Conservation (phyloP, 2,797 vertebrate genomes). For the Crenichthys baileyi region DNA sequence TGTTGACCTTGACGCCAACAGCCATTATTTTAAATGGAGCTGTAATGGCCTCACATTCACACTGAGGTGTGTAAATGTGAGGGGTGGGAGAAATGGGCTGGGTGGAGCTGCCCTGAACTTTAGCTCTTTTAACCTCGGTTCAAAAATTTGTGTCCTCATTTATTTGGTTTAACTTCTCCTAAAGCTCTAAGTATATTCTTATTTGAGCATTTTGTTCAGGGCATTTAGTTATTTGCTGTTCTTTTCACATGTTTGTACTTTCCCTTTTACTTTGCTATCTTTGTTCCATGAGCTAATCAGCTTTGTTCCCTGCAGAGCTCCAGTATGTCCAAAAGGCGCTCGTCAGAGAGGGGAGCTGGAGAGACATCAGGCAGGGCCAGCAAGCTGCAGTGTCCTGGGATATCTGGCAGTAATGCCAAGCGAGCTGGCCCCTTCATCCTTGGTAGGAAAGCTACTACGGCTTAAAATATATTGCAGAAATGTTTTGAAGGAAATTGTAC, state of each 20-base stretch:
- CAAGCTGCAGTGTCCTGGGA: conserved; percentile 93
- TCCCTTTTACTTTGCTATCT: conserved; percentile 42
- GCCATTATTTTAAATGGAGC: conserved; percentile 74
- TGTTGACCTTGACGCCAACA: conserved; percentile 68
- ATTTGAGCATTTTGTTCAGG: conserved; percentile 3
- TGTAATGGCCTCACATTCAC: conserved; percentile 77
- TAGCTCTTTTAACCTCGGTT: conserved; percentile 50
- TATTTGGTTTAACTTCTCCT: conserved; percentile 20
- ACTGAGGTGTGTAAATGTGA: conserved; percentile 73
- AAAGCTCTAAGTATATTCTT: conserved; percentile 12
- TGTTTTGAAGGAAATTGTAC: neutral
- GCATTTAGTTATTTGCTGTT: conserved; percentile 1
- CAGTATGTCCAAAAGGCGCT: conserved; percentile 97
- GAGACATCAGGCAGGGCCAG: conserved; percentile 90
- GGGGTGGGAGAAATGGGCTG: conserved; percentile 69
- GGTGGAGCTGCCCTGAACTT: conserved; percentile 69
- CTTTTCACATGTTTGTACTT: conserved; percentile 29
- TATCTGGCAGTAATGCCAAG: conserved; percentile 95
- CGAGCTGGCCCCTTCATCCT: conserved; percentile 97
- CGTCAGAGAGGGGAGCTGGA: conserved; percentile 93
- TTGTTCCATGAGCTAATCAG: conserved; percentile 57
- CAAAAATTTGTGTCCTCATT: conserved; percentile 37
- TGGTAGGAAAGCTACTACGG: conserved; percentile 80
- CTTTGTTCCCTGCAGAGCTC: conserved; percentile 70
- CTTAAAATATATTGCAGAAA: neutral